Evolutionary conservation across 2,888 invertebrate genomes (phyloP), one percentile per base, ranked within the genome.

Genomic region (Antitype chi): DNA sequence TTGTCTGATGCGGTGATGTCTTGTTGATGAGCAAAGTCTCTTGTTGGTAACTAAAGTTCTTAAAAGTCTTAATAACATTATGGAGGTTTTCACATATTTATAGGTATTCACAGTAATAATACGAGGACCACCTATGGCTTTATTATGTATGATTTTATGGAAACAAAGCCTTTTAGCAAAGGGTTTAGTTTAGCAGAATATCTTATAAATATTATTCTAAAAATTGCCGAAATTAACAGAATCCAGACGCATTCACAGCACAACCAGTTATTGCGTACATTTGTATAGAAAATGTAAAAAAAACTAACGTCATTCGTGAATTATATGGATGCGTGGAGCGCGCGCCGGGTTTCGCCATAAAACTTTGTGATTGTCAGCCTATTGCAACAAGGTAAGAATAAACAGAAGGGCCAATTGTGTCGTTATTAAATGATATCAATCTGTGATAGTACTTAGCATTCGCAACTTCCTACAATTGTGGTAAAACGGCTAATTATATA

Each of bases 301-400:
- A 67, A 76, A 17, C 52, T 59, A 13, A 38, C 43, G 28, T 68
- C 60, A 68, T 70, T 70, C n/a, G 55, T 68, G 60, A 77, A 71
- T 77, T 81, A 77, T 77, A 81, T 38, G 28, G 67, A 72, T 59
- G 53, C 62, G 49, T 55, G 49, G 60, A 70, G 62, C 38, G 63
- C 53, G 67, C 67, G 55, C 64, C 72, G 66, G 62, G 55, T 55
- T 63, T 43, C 59, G 72, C 68, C 68, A 74, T 80, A 70, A 68
- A 68, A 68, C 67, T 68, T 70, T 63, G 70, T 71, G 63, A 55
- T 67, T 70, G 43, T 57, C 15, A 77, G 57, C 38, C 63, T 60
- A 60, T 68, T 59, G 70, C 1, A 63, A 53, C 63, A 8, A 20
- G 43, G 15, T 47, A 25, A 47, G 32, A 13, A 63, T n/a, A 20